Conservation (phyloP, 1,140 invertebrate genomes). For the Metaphire vulgaris region DNA sequence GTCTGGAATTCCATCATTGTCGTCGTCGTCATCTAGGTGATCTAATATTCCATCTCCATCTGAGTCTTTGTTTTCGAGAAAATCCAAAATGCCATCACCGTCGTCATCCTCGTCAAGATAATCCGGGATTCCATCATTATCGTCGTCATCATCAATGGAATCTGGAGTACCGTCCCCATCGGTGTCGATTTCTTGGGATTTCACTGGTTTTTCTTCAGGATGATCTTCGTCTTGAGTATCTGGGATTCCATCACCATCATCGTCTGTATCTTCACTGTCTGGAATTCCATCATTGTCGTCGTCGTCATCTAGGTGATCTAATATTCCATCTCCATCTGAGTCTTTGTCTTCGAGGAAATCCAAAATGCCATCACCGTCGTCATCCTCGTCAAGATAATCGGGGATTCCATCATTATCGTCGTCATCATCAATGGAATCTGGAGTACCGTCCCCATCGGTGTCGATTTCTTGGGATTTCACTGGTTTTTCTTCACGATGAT, state of each 20-base stretch:
- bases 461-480: neutral
- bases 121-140: conserved; percentile 33
- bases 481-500: conserved; percentile 9
- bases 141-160: conserved; percentile 31
- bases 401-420: conserved; percentile 24
- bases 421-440: conserved; percentile 28
- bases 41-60: conserved; percentile 31
- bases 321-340: neutral
- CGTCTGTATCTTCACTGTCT: conserved; percentile 14
- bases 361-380: neutral
- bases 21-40: conserved; percentile 22
- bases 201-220: neutral
- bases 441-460: conserved; percentile 7
- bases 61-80: conserved; percentile 9
- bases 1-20: conserved; percentile 15
- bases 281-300: conserved; percentile 12
- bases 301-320: conserved; percentile 2
- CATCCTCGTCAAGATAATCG: conserved; percentile 3
- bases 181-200: conserved; percentile 7
- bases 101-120: conserved; percentile 19
- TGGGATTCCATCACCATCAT: neutral
- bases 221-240: neutral
- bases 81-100: neutral
- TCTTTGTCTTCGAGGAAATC: conserved; percentile 11
- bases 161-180: conserved; percentile 31